A percentile compares a stretch with the other conserved stretches of the same genome.
phyloP scores from a whole-genome alignment of 2,888 invertebrate genomes.

The Subacronicta megacephala region DNA sequence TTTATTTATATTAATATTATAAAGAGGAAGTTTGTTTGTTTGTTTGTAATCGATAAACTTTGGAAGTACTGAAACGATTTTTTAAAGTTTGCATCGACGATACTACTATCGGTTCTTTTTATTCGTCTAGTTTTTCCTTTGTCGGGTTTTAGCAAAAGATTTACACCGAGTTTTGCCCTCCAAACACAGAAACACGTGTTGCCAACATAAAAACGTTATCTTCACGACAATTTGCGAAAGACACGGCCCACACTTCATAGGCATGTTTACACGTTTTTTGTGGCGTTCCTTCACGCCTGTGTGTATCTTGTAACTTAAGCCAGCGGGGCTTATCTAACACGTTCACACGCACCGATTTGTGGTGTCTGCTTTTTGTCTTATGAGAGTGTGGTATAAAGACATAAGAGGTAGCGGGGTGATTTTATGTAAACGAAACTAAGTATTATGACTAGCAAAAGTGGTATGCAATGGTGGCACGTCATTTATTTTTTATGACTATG shows the following conservation, averaged over 20 bases:
- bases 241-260: constrained; percentile 31
- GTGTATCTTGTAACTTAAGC: constrained; percentile 56
- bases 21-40: too few species aligned
- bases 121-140: too few species aligned
- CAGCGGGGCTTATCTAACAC: constrained; percentile 65
- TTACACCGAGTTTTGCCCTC: not conserved
- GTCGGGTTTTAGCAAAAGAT: too few species aligned
- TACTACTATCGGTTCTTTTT: too few species aligned
- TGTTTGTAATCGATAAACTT: too few species aligned
- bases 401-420: constrained; percentile 40
- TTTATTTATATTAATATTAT: too few species aligned
- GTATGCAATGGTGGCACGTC: too few species aligned
- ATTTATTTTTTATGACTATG: too few species aligned
- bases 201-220: constrained; percentile 6
- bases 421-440: too few species aligned
- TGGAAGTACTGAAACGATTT: too few species aligned
- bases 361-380: constrained; percentile 74
- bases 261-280: constrained; percentile 66
- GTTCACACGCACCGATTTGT: constrained; percentile 78
- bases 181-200: not conserved
- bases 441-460: too few species aligned
- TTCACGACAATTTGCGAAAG: constrained; percentile 29
- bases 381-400: constrained; percentile 31
- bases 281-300: constrained; percentile 59
- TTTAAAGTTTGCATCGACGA: too few species aligned